These are phyloP conservation scores for Coturnix japonica DNA, from an alignment of 2,113 vertebrate species.

Conservation along the genomic window DNA sequence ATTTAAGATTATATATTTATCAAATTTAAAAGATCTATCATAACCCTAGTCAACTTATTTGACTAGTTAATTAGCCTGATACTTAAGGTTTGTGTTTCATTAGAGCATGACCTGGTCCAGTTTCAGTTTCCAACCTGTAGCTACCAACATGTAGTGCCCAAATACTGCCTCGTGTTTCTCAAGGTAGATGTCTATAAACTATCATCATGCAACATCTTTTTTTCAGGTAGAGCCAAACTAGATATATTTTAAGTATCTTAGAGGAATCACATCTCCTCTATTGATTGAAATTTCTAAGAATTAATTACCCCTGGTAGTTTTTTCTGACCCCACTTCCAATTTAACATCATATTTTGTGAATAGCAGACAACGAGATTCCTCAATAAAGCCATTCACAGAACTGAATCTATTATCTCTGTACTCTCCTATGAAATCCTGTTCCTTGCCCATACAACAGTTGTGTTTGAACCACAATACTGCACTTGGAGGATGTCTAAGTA, in stretches of 20 bases:
- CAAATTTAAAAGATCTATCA: background rate
- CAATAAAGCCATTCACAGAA: background rate
- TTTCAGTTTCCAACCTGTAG: background rate
- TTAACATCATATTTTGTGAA: background rate
- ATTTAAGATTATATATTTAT: background rate
- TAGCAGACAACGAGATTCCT: background rate
- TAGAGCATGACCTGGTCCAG: background rate
- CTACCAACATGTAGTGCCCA: background rate
- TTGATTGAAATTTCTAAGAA: background rate
- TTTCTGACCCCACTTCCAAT: background rate
- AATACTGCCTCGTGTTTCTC: background rate
- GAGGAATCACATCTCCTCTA: background rate
- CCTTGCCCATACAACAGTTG: background rate
- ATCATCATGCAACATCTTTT: background rate
- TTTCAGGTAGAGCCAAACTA: background rate
- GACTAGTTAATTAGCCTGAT: background rate
- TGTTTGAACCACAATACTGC: background rate
- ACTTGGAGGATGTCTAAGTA: background rate
- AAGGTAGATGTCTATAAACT: background rate
- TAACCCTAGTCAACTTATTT: background rate
- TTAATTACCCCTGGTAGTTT: background rate
- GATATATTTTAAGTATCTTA: background rate
- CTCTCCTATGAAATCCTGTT: background rate
- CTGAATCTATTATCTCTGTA: background rate
- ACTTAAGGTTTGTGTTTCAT: background rate